Evolutionary conservation across 2,113 vertebrate species (phyloP).

Genomic region (Reinhardtius hippoglossoides): DNA sequence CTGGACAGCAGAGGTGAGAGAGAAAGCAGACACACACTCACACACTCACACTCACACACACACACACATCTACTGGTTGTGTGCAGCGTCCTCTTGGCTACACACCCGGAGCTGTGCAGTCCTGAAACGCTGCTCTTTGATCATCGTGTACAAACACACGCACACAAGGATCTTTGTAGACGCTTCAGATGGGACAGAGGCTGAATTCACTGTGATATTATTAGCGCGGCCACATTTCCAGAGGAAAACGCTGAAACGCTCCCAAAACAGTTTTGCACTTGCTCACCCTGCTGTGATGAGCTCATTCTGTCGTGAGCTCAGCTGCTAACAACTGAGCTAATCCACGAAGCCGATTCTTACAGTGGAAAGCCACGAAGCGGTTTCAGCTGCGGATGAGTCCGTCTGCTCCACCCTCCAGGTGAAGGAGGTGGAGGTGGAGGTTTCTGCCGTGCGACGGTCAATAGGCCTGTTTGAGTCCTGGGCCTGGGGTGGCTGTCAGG

Average conservation of each 20-base stretch:
- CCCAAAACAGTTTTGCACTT: background rate
- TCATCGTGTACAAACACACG: slow-evolving; percentile 39
- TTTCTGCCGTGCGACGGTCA: slow-evolving; percentile 26
- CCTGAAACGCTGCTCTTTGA: slow-evolving; percentile 53
- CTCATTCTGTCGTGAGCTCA: slow-evolving; percentile 41
- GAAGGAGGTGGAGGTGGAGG: background rate
- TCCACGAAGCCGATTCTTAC: slow-evolving; percentile 7
- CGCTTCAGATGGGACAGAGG: slow-evolving; percentile 42
- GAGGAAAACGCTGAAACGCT: slow-evolving; percentile 21
- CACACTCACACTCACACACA: slow-evolving; percentile 33
- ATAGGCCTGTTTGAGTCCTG: slow-evolving; percentile 36
- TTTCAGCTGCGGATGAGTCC: slow-evolving; percentile 46
- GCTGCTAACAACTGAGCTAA: slow-evolving; percentile 32
- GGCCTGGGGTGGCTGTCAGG: slow-evolving; percentile 28
- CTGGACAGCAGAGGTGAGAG: slow-evolving; percentile 53
- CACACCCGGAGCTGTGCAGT: slow-evolving; percentile 29
- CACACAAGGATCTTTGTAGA: slow-evolving; percentile 37
- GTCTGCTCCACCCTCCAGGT: background rate
- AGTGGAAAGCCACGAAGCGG: slow-evolving; percentile 2
- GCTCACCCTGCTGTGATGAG: slow-evolving; percentile 29
- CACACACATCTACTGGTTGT: slow-evolving; percentile 24
- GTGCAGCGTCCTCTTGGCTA: slow-evolving; percentile 71
- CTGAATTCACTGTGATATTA: slow-evolving; percentile 37
- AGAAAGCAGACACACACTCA: slow-evolving; percentile 60
- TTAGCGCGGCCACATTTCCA: slow-evolving; percentile 22